A percentile compares a stretch with the other conserved stretches of the same genome.
phyloP scores from a whole-genome alignment of 64 coral and sea anemone genomes.

The Stichodactyla helianthus region DNA sequence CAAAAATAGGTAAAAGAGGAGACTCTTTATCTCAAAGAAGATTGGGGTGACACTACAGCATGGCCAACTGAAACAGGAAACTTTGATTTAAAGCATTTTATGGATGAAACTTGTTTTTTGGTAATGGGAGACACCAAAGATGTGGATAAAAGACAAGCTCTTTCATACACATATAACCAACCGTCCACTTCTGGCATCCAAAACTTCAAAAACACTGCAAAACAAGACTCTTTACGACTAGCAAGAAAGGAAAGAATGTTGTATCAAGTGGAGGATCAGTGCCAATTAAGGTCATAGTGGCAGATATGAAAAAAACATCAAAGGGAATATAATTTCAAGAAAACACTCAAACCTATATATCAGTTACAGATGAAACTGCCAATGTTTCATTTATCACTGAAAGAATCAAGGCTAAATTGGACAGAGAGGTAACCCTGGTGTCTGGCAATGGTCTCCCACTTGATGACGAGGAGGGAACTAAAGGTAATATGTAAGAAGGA shows the following conservation, averaged over 20 bases:
- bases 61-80: conserved; percentile 28
- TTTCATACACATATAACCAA: not conserved
- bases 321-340: conserved; percentile 2
- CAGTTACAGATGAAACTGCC: conserved; percentile 14
- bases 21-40: conserved; percentile 33
- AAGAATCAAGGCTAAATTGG: conserved; percentile 11
- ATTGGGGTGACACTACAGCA: conserved; percentile 25
- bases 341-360: conserved; percentile 10
- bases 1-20: not conserved
- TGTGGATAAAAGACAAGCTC: not conserved
- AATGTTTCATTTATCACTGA: conserved; percentile 21
- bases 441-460: conserved; percentile 46
- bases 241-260: not conserved
- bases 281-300: not conserved
- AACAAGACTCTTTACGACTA: not conserved
- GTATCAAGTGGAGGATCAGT: not conserved
- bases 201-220: not conserved
- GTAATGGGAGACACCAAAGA: not conserved
- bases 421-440: conserved; percentile 16
- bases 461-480: conserved; percentile 32
- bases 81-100: conserved; percentile 18
- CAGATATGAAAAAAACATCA: not conserved
- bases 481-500: not conserved
- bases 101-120: conserved; percentile 7
- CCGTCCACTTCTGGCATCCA: not conserved